Base-by-base conservation (phyloP, 2,113 vertebrate genomes). In the Phyllostomus discolor region DNA sequence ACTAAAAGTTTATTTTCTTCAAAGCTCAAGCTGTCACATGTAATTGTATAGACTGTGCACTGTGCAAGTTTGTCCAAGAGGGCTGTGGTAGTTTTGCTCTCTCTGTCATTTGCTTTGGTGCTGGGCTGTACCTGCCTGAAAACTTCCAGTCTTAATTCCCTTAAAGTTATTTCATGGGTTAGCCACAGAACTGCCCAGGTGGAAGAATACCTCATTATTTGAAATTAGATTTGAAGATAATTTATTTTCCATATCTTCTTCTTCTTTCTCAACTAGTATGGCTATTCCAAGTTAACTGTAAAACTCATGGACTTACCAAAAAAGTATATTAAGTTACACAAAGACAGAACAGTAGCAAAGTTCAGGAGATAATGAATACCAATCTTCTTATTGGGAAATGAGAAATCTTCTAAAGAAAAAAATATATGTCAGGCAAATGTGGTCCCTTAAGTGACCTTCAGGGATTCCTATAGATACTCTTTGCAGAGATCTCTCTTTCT, bases 321-420 rank as follows among this genome's bases (percentile, higher is more conserved):
- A 31, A 28, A 75, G 26, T 79, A 4, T 64, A 88, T 26, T 92
- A 95, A 96, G 62, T 89, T 83, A 52, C 6, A 91, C n/a, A 94
- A 97, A 97, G 69, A 67, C 11, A 95, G 87, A 94, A 72, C 9
- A 87, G 88, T 91, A 97, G 82, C 94, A 97, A 96, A 97, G 94
- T 97, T 96, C 82, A 93, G 76, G 57, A 31, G 84, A 92, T 98
- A 97, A 97, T 96, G 91, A 96, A 94, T 95, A 93, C 28, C 73
- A 91, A 96, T 93, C 48, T 96, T 94, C 94, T 97, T 96, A 96
- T 50, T 94, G 88, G 50, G 57, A 95, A 97, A 84, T 87, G 78
- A 91, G 79, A 95, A 84, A 67, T 70, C 73, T 95, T 95, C 79
- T 91, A 62, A 94, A 75, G 86, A 80, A 91, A 91, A 95, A 95